Evolutionary conservation across 1,140 invertebrate genomes (phyloP), one percentile per base, ranked within the genome.

Genomic region (Lethocerus indicus): DNA sequence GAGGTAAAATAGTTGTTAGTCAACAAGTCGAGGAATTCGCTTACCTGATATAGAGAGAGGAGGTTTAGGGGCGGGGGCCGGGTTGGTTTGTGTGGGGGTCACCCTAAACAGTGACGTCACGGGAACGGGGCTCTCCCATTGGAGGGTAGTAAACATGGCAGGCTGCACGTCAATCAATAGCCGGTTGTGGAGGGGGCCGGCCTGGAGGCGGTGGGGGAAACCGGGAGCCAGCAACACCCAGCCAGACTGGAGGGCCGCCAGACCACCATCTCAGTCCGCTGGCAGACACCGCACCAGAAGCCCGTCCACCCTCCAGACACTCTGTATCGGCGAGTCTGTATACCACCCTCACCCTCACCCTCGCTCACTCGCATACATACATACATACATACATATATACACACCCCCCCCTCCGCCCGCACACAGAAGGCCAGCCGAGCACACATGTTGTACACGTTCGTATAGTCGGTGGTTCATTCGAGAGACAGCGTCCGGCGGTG

Each of bases 111-210:
- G 45, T 56, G 54, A 56, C 54, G 54, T 56, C 43, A 49, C 37
- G 44, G 7, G 25, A 20, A 20, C 7, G 25, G 13, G 25, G 39
- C 40, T n/a, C 48, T 37, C 48, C 32, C 41, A 57, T 57, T 57
- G 55, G 55, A 37, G 21, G 47, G 27, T 13, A 48, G 43, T 21
- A 54, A 54, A 53, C 50, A 57, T 57, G 55, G 55, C 55, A 57
- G 55, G 52, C 52, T 49, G 49, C 43, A 52, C 51, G 55, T 53
- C 55, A 57, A 54, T 55, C 55, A 55, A 57, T 57, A 55, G 44
- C 51, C 44, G 51, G 45, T 49, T 47, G 14, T 7, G 41, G 48
- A 37, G 47, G 48, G 49, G 51, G 43, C 13, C 18, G 25, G 48
- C 35, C 14, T 25, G 20, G 45, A 42, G 32, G 36, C 46, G 25